A percentile compares a stretch with the other conserved stretches of the same genome.
Conservation (phyloP, 1,140 invertebrate species). For the Drosophila littoralis region DNA sequence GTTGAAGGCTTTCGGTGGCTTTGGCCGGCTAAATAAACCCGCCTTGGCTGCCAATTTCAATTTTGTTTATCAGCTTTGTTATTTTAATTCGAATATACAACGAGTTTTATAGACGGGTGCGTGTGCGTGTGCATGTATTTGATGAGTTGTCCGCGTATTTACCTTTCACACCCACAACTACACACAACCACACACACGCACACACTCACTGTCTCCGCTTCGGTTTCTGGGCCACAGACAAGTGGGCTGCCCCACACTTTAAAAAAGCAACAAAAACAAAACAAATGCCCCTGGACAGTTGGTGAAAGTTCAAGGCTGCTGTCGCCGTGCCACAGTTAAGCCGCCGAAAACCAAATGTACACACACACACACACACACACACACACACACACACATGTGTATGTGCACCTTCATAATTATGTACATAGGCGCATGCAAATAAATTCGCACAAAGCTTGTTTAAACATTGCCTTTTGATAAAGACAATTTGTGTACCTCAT, state of each 20-base stretch:
- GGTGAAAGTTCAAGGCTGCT: conserved; percentile 76
- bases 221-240: conserved; percentile 43
- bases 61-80: conserved; percentile 55
- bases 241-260: conserved; percentile 41
- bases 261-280: neutral
- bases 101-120: conserved; percentile 14
- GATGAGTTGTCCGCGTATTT: conserved; percentile 43
- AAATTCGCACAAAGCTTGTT: conserved; percentile 26
- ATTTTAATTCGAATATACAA: conserved; percentile 28
- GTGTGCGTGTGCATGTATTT: conserved; percentile 14
- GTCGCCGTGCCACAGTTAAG: conserved; percentile 37
- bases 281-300: conserved; percentile 38
- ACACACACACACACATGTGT: conserved; percentile 4
- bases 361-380: conserved; percentile 7
- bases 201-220: conserved; percentile 4
- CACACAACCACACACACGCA: conserved; percentile 28
- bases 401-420: conserved; percentile 1
- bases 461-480: conserved; percentile 40
- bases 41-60: conserved; percentile 71
- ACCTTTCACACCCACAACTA: conserved; percentile 27
- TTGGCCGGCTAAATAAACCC: conserved; percentile 65
- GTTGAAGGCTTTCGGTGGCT: conserved; percentile 63
- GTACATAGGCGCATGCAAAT: conserved; percentile 1
- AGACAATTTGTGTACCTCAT: conserved; percentile 19
- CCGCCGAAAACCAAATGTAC: conserved; percentile 8